Evolutionary conservation across 2,113 vertebrate species (phyloP).

Genomic region (Perognathus longimembris): DNA sequence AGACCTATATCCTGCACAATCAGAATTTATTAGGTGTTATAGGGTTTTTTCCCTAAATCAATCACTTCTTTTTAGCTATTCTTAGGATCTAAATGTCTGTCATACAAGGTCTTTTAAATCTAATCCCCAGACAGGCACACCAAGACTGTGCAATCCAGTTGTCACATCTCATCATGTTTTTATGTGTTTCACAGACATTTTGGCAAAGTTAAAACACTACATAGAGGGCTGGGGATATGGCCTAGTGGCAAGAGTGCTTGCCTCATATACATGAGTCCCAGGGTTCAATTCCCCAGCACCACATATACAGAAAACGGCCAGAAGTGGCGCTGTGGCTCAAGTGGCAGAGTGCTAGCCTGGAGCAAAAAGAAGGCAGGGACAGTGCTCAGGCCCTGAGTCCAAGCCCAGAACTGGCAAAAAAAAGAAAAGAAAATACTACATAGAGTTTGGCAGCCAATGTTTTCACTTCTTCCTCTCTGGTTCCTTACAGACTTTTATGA

Average conservation of each 20-base stretch:
- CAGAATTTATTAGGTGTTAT: slow-evolving; percentile 45
- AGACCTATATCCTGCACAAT: neutral
- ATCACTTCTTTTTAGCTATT: neutral
- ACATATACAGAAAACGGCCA: too few relatives aligned
- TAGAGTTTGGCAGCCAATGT: neutral
- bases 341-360: too few relatives aligned
- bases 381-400: too few relatives aligned
- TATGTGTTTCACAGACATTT: neutral
- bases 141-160: neutral
- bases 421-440: too few relatives aligned
- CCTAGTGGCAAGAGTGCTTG: too few relatives aligned
- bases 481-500: neutral
- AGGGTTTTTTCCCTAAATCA: neutral
- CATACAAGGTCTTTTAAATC: neutral
- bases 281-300: too few relatives aligned
- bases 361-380: too few relatives aligned
- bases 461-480: neutral
- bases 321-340: too few relatives aligned
- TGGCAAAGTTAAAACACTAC: neutral
- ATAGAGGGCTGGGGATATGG: too few relatives aligned
- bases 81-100: neutral
- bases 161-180: neutral
- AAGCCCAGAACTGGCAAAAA: too few relatives aligned
- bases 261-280: too few relatives aligned
- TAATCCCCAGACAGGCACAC: neutral